These are phyloP conservation scores for Zapus hudsonius DNA, from an alignment of 2,113 vertebrate species.

Conservation along the genomic window DNA sequence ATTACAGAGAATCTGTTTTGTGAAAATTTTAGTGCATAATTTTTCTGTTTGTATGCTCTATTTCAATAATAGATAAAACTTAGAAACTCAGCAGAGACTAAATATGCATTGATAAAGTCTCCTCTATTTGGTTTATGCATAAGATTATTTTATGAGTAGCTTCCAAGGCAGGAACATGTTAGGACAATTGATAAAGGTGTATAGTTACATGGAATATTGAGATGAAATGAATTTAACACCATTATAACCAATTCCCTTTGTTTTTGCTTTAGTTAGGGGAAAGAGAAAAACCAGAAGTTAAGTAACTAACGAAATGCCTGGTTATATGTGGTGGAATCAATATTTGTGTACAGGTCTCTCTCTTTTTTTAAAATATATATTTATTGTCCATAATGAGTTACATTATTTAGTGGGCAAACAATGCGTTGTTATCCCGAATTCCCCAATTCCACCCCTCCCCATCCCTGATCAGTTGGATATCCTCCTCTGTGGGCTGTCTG, in stretches of 20 bases:
- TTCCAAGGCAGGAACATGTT: background rate
- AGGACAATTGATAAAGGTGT: background rate
- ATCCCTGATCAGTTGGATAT: too few species aligned
- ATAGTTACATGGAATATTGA: background rate
- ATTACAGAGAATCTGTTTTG: background rate
- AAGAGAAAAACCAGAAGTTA: background rate
- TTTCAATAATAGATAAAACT: background rate
- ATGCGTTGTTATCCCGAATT: too few species aligned
- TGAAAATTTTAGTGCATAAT: slow-evolving; percentile 1
- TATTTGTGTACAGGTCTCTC: background rate
- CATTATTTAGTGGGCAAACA: too few species aligned
- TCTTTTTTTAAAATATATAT: too few species aligned
- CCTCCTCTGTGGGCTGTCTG: too few species aligned
- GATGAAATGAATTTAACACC: background rate
- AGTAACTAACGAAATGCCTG: slow-evolving; percentile 11
- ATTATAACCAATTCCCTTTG: background rate
- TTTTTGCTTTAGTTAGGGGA: slow-evolving; percentile 42
- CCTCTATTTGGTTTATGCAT: background rate
- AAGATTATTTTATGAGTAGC: slow-evolving; percentile 25
- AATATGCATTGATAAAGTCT: background rate
- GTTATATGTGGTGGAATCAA: background rate
- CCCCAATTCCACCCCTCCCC: too few species aligned
- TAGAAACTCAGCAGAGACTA: slow-evolving; percentile 24
- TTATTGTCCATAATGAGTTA: too few species aligned
- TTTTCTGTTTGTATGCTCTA: background rate